These are phyloP conservation scores for Rhingia campestris DNA, from an alignment of 2,888 invertebrate species.

Conservation along the genomic window DNA sequence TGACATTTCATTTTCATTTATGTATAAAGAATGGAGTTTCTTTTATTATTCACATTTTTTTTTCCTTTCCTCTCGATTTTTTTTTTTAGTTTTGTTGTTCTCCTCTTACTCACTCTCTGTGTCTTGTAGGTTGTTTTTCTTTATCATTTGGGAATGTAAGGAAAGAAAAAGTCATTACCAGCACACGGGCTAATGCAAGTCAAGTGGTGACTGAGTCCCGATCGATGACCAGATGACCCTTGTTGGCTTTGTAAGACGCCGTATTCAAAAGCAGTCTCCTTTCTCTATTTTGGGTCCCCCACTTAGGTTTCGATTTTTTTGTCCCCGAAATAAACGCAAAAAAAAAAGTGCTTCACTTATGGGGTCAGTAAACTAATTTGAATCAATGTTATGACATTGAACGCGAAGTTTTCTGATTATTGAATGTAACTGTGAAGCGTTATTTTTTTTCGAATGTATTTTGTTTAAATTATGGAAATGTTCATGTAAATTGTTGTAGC, in stretches of 20 bases:
- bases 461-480: too few relatives aligned
- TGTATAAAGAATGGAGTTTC: constrained; percentile 53
- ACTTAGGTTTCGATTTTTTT: constrained; percentile 18
- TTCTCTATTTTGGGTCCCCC: constrained; percentile 28
- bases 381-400: constrained; percentile 66
- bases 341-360: constrained; percentile 49
- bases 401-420: constrained; percentile 48
- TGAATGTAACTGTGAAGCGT: background rate
- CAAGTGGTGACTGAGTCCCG: constrained; percentile 18
- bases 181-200: constrained; percentile 10
- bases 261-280: constrained; percentile 39
- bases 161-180: constrained; percentile 51
- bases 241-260: constrained; percentile 21
- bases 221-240: constrained; percentile 65
- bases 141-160: constrained; percentile 66
- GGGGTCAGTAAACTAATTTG: constrained; percentile 69
- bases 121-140: constrained; percentile 38
- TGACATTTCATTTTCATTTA: constrained; percentile 71
- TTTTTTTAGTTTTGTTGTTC: constrained; percentile 69
- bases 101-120: constrained; percentile 16
- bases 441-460: background rate
- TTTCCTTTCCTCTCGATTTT: constrained; percentile 69
- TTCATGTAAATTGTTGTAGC: too few relatives aligned
- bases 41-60: constrained; percentile 56
- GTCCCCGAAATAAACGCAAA: constrained; percentile 11